Evolutionary conservation across 2,888 invertebrate species (phyloP), one percentile per base, ranked within the genome.

Genomic region (Drosophila koepferae): DNA sequence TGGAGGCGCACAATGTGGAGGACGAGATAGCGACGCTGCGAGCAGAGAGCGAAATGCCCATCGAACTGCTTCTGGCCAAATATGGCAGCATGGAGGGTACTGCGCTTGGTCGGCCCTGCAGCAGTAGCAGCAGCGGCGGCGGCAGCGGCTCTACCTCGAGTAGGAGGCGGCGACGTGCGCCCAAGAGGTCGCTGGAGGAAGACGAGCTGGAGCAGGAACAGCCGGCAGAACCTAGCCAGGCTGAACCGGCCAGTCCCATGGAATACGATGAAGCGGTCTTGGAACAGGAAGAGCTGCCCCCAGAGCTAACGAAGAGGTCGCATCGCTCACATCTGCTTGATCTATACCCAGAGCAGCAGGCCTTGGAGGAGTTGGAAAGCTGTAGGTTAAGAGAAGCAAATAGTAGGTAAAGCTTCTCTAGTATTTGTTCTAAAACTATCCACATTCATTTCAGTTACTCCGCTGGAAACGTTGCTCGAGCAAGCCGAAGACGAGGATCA

Each of bases 21-120:
- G 97, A 97, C 89, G 99, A 99, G 94, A 95, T 99, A 56, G 96
- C 96, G 85, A 97, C 97, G 92, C 94, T 99, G 75, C 97, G 98
- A 92, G 96, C 92, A 94, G 98, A 98, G 94, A 96, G 98, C 92
- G 98, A 99, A 94, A 99, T 99, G 97, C 99, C 99, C 74, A 94
- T 99, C 83, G 98, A 98, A 91, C 97, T 98, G 92, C 94, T 99
- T 67, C 94, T 99, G 87, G 97, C 98, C 14, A 95, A 98, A 93
- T 99, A 99, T 93, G 97, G 97, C 78, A 97, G 86, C 28, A 68
- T 86, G 61, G 95, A 51, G 0, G 51, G 34, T 14, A 1, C 12
- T 34, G 18, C 34, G 4, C 7, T n/a, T 3, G 18, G 34, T 41
- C 14, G 54, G 14, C 36, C 49, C 16, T 20, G 10, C 10, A 44